Evolutionary conservation across 2,888 invertebrate species (phyloP), one percentile per base, ranked within the genome.

Genomic region (Lampropteryx suffumata): DNA sequence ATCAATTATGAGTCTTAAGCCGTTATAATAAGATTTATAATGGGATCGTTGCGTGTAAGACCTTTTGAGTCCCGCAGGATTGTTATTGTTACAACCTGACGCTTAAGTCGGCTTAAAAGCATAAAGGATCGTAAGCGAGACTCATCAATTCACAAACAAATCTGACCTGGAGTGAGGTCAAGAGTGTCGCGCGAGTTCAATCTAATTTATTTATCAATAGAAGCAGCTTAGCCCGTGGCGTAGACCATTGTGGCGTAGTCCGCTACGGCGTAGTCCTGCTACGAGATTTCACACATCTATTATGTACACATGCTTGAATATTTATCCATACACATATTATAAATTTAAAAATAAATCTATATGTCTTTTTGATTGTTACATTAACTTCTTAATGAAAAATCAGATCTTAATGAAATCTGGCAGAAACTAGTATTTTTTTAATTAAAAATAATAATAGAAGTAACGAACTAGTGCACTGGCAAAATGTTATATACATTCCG

Each of bases 41-140:
- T 61, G 37, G 37, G 24, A 32, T 47, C 44, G 36, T 14, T 30
- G 26, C 34, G 34, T 39, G 36, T 53, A 39, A 41, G 53, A 52
- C 28, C 47, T 36, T 52, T 33, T n/a, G 26, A 53, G 39, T 54
- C 56, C 57, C 53, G 21, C 36, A 36, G 50, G 53, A 48, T 45
- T 49, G 57, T 57, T 51, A 53, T 54, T 60, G 60, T 62, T 60
- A 60, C 59, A 60, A 50, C 56, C 50, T 48, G 45, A 47, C 36
- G 56, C 57, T 59, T 61, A 62, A 61, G 51, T 53, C 53, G 57
- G 59, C 61, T 63, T 59, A 63, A 39, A 51, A 37, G 46, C 46
- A 53, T 55, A 55, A 60, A 56, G 59, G 50, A 53, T 30, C 50
- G 42, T 49, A 56, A 36, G 40, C 48, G 44, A 41, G 45, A 46